Evolutionary conservation across 2,113 vertebrate genomes (phyloP).

Genomic region (Gadus macrocephalus): DNA sequence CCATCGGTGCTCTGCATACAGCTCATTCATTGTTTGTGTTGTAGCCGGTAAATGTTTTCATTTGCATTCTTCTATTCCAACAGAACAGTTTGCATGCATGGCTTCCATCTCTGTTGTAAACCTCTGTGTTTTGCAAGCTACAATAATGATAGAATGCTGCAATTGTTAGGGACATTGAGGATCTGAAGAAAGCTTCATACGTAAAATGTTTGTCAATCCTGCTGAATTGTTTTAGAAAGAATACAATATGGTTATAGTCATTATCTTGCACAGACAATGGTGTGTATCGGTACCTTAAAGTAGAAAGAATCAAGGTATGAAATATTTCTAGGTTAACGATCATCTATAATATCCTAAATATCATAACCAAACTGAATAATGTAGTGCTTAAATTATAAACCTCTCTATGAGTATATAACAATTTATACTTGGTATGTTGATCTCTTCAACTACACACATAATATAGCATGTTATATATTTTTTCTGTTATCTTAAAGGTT

Average conservation of each 20-base stretch:
- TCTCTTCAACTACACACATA: conserved; percentile 42
- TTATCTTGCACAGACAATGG: conserved; percentile 13
- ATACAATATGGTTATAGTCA: too few species aligned
- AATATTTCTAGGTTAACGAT: not conserved
- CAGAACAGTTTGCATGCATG: not conserved
- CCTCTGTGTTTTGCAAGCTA: not conserved
- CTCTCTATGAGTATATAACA: conserved; percentile 48
- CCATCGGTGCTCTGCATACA: conserved; percentile 1
- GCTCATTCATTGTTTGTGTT: conserved; percentile 5
- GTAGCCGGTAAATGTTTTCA: not conserved
- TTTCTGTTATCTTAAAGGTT: too few species aligned
- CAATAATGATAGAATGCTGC: too few species aligned
- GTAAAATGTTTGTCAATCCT: not conserved
- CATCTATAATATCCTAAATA: conserved; percentile 19
- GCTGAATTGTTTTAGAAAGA: not conserved
- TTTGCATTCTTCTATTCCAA: not conserved
- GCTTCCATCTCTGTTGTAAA: conserved; percentile 6
- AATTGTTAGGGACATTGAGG: not conserved
- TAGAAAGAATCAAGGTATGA: conserved; percentile 10
- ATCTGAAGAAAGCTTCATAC: not conserved
- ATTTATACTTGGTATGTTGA: conserved; percentile 56
- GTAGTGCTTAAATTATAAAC: not conserved
- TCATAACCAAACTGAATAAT: conserved; percentile 23
- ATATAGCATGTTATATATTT: conserved; percentile 16
- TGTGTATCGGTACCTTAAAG: conserved; percentile 20